Percentiles rank a stretch among this genome's conserved stretches.
Evolutionary conservation across 2,797 vertebrate genomes (phyloP).

Genomic region (Eptatretus atami): DNA sequence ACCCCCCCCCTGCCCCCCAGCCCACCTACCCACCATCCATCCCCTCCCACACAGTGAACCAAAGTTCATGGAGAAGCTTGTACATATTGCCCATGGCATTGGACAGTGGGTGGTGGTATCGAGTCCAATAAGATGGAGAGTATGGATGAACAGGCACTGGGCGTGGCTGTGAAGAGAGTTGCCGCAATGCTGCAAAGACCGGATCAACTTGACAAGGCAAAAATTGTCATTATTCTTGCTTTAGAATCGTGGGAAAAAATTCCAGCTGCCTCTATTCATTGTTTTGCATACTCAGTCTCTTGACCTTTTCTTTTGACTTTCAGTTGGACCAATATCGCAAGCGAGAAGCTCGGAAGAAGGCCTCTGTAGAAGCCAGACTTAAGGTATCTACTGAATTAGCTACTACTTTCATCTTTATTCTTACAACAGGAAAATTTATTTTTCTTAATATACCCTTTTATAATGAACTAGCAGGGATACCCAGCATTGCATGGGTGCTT

Average conservation of each 20-base stretch:
- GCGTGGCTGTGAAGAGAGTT: slow-evolving; percentile 71
- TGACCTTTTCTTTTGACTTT: no score
- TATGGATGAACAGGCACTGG: slow-evolving; percentile 56
- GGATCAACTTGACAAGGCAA: slow-evolving; percentile 68
- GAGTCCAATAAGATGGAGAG: slow-evolving; percentile 36
- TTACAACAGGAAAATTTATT: no score
- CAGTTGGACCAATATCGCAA: slow-evolving; percentile 54
- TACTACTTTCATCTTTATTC: not conserved
- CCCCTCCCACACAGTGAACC: no score
- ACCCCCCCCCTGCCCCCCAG: no score
- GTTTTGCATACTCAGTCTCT: no score
- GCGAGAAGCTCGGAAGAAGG: slow-evolving; percentile 79
- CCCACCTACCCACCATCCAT: no score
- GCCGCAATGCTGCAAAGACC: slow-evolving; percentile 87
- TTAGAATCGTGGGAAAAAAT: no score
- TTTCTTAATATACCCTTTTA: no score
- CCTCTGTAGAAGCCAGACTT: slow-evolving; percentile 69
- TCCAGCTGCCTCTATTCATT: no score
- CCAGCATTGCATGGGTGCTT: no score
- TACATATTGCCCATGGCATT: not conserved
- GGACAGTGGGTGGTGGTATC: not conserved
- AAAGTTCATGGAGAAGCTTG: not conserved
- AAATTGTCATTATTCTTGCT: no score
- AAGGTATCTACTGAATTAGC: slow-evolving; percentile 25
- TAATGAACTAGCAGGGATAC: no score